Evolutionary conservation across 2,888 invertebrate species (phyloP).

Genomic region (Rhingia rostrata): DNA sequence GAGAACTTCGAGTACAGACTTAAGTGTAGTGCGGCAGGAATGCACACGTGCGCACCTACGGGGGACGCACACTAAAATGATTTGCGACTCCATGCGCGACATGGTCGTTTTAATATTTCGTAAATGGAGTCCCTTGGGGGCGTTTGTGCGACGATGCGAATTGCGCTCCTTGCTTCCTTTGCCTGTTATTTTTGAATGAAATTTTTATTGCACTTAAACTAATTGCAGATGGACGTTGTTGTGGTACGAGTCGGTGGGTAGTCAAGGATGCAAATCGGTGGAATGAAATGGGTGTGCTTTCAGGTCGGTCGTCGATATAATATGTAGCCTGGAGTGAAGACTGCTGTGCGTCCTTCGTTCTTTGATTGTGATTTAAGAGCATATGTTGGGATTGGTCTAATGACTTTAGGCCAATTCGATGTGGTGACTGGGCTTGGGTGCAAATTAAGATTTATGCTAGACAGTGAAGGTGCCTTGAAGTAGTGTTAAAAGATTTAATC

Average conservation of each 20-base stretch:
- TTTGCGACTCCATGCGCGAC: constrained; percentile 73
- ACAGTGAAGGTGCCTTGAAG: neutral
- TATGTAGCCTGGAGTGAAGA: constrained; percentile 57
- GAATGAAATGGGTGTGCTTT: neutral
- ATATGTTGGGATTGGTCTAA: constrained; percentile 38
- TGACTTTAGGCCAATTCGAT: constrained; percentile 29
- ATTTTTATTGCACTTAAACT: constrained; percentile 71
- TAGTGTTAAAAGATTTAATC: no score
- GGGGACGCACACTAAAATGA: constrained; percentile 77
- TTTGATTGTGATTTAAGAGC: constrained; percentile 71
- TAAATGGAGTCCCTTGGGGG: constrained; percentile 71
- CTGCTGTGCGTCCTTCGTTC: constrained; percentile 38
- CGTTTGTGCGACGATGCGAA: constrained; percentile 51
- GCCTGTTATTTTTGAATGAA: constrained; percentile 40
- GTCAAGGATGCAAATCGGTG: constrained; percentile 28
- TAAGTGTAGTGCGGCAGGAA: constrained; percentile 63
- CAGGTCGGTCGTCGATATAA: constrained; percentile 29
- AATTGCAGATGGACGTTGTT: constrained; percentile 54
- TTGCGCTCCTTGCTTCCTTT: constrained; percentile 28
- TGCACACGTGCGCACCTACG: constrained; percentile 82
- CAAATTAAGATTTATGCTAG: constrained; percentile 51
- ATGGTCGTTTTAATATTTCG: constrained; percentile 72
- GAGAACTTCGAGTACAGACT: constrained; percentile 37
- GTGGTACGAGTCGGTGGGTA: constrained; percentile 12
- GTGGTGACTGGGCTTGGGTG: constrained; percentile 2